These are phyloP conservation scores for Encarsia formosa DNA, from an alignment of 2,888 invertebrate genomes.

Conservation along the genomic window DNA sequence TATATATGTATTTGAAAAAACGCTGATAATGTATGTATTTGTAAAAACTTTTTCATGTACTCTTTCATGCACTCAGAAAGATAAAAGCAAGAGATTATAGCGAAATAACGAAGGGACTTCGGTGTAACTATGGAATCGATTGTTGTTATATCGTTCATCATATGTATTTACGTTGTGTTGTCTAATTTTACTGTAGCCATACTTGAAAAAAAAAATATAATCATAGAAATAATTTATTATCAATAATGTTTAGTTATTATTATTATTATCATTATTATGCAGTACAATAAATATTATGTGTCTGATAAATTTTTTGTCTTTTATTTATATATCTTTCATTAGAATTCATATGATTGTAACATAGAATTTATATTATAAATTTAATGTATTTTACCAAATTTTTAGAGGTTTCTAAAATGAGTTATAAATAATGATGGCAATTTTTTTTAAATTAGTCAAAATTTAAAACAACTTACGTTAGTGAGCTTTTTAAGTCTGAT, in stretches of 20 bases:
- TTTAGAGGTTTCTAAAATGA: too few relatives aligned
- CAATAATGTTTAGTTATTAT: too few relatives aligned
- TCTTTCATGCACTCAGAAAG: slow-evolving; percentile 14
- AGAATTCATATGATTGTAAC: too few relatives aligned
- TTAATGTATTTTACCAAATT: too few relatives aligned
- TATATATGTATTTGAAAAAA: slow-evolving; percentile 12
- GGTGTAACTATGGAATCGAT: slow-evolving; percentile 42
- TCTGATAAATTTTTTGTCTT: slow-evolving; percentile 11
- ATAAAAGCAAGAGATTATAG: slow-evolving; percentile 10
- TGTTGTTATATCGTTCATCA: slow-evolving; percentile 47
- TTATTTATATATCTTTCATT: too few relatives aligned
- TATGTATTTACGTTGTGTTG: slow-evolving; percentile 46
- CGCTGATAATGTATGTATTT: slow-evolving; percentile 2
- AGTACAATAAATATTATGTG: slow-evolving; percentile 28
- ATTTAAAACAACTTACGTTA: too few relatives aligned
- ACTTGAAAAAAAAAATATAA: slow-evolving; percentile 37
- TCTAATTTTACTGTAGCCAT: slow-evolving; percentile 44
- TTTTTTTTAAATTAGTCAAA: too few relatives aligned
- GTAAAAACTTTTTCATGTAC: slow-evolving; percentile 12
- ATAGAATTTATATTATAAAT: too few relatives aligned
- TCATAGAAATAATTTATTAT: slow-evolving; percentile 37
- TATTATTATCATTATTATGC: slow-evolving; percentile 17
- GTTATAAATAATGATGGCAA: too few relatives aligned
- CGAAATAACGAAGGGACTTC: slow-evolving; percentile 15
- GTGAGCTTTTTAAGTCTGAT: too few relatives aligned